Base-by-base conservation (phyloP, 1,140 invertebrate genomes). In the Lepidurus arcticus region DNA sequence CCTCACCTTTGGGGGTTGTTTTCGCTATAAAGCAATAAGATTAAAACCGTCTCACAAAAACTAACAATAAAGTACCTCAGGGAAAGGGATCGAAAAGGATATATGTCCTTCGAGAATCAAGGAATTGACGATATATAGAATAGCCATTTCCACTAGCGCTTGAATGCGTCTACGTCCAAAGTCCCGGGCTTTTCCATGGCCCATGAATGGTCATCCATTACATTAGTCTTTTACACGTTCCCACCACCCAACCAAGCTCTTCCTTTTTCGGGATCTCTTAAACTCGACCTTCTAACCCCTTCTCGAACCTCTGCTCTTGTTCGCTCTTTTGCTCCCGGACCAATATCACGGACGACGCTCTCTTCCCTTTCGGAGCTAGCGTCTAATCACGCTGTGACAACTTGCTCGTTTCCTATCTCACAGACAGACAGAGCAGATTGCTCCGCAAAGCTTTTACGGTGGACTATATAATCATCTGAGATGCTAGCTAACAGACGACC, bases 331-430 rank as follows among this genome's bases (percentile, higher is more conserved):
- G 21, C 53, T 65, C 53, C 13, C 53, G 4, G 53, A 65, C 53
- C 53, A 65, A 65, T 65, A 65, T 11, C 21, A 13, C 8, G 53
- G 53, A 65, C 8, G 9, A 5, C 21, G 16, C 53, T 9, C 53
- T 65, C 53, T 65, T 21, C 13, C n/a, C 53, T 21, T 11, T 13
- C 16, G 53, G 6, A 9, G 21, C 53, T 65, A n/a, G 53, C 53
- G 53, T 65, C 53, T 65, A 65, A 65, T 65, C 53, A 65, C 53
- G 53, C 21, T 65, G 53, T 65, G 53, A 65, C 53, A 65, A 65
- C 53, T 65, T 65, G 53, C 16, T 65, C 53, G 53, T 65, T 21
- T 21, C 21, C 53, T 65, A 65, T 65, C 21, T 65, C 53, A 13
- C 53, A 65, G 21, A 65, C 53, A 65, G n/a, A 65, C 53, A 65